phyloP scores from a whole-genome alignment of 2,888 invertebrate species.

The Hirtodrosophila alboralis region DNA sequence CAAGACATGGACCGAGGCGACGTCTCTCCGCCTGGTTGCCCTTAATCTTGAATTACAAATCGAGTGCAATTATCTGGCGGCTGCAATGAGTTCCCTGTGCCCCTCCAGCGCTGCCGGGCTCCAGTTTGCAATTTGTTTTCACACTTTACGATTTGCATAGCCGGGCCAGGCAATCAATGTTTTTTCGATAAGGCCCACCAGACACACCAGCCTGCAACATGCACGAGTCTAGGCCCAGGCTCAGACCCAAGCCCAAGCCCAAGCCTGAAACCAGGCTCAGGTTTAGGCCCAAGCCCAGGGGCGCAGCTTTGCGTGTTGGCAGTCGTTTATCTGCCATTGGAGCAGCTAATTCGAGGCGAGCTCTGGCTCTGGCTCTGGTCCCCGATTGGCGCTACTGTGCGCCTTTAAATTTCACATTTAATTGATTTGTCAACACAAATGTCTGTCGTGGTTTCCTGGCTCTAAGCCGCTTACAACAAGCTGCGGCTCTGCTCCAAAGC shows the following conservation, averaged over 20 bases:
- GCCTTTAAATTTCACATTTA: constrained; percentile 76
- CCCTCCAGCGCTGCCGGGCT: constrained; percentile 3
- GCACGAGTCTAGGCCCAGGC: constrained; percentile 23
- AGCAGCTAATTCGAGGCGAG: constrained; percentile 15
- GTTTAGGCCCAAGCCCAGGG: constrained; percentile 1
- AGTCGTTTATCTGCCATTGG: constrained; percentile 32
- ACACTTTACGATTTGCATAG: constrained; percentile 77
- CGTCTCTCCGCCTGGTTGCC: constrained; percentile 46
- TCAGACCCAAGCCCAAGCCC: background rate
- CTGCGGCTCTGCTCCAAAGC: constrained; percentile 17
- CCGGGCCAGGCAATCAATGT: constrained; percentile 54
- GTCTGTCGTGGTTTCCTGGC: constrained; percentile 55
- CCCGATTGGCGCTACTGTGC: constrained; percentile 57
- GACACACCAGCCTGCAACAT: constrained; percentile 13
- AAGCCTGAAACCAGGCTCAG: background rate
- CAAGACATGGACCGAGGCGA: background rate
- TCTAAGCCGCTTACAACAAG: constrained; percentile 61
- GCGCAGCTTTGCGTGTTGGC: constrained; percentile 38
- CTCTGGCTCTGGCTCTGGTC: constrained; percentile 11
- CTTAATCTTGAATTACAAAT: constrained; percentile 81
- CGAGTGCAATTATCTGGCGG: constrained; percentile 77
- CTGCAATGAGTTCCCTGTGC: constrained; percentile 66
- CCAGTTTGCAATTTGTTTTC: constrained; percentile 70
- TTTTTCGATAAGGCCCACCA: constrained; percentile 63
- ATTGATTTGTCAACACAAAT: constrained; percentile 80